phyloP scores from a whole-genome alignment of 2,888 invertebrate genomes.

The Rapana venosa region DNA sequence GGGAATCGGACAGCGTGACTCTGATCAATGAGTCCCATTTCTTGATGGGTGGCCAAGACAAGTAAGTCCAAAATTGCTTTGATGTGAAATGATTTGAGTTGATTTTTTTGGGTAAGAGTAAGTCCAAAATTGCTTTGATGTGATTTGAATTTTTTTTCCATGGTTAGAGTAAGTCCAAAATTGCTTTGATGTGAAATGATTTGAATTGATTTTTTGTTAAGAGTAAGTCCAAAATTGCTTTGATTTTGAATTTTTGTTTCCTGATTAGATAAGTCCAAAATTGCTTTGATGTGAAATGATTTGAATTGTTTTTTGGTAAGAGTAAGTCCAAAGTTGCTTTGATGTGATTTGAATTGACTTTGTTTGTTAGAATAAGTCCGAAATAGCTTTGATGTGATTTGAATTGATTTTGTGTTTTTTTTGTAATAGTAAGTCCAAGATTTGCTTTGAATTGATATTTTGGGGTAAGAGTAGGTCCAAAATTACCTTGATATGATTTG shows the following conservation, averaged over 20 bases:
- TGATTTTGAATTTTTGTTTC: too few relatives aligned
- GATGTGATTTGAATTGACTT: too few relatives aligned
- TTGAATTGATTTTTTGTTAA: too few relatives aligned
- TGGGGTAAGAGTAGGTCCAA: constrained; percentile 83
- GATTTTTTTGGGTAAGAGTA: too few relatives aligned
- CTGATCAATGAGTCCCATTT: constrained; percentile 96
- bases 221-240: too few relatives aligned
- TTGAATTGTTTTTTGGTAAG: too few relatives aligned
- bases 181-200: background rate
- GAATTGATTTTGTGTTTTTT: too few relatives aligned
- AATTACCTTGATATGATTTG: background rate
- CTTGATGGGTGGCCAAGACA: constrained; percentile 94
- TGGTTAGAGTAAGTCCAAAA: constrained; percentile 82
- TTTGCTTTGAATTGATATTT: too few relatives aligned
- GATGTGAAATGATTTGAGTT: background rate
- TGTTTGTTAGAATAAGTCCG: constrained; percentile 82
- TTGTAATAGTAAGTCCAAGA: too few relatives aligned
- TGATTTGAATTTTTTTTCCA: too few relatives aligned
- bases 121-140: too few relatives aligned
- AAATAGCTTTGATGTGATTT: background rate
- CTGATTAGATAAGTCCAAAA: constrained; percentile 82
- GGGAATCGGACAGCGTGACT: constrained; percentile 90
- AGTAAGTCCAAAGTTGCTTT: too few relatives aligned
- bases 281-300: background rate
- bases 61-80: constrained; percentile 80